phyloP scores from a whole-genome alignment of 2,113 vertebrate species.

The Sturnus vulgaris region DNA sequence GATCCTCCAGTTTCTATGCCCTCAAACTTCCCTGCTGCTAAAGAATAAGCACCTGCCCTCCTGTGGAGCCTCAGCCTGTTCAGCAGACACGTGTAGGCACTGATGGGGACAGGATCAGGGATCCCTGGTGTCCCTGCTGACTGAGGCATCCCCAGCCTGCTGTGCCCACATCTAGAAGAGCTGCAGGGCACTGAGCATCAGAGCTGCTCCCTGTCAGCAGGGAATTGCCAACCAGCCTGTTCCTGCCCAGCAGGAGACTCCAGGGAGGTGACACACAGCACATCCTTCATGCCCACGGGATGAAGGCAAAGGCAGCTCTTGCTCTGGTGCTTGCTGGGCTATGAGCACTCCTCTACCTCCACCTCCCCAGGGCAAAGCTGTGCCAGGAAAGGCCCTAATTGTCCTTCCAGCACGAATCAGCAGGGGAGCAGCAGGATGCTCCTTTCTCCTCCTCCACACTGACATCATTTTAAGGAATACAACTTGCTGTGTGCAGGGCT shows the following conservation, averaged over 20 bases:
- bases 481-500: background rate
- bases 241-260: background rate
- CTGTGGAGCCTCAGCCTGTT: background rate
- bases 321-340: background rate
- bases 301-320: background rate
- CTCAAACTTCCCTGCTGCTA: background rate
- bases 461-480: background rate
- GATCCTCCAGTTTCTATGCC: background rate
- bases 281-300: background rate
- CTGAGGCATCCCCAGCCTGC: background rate
- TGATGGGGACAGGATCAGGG: background rate
- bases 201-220: background rate
- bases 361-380: background rate
- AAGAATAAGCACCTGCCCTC: background rate
- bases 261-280: background rate
- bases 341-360: fast-evolving
- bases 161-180: background rate
- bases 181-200: background rate
- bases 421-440: background rate
- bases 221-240: background rate
- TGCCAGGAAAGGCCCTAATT: background rate
- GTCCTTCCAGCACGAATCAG: background rate
- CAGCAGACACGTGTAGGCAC: background rate
- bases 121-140: background rate
- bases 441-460: background rate